Evolutionary conservation across 1,140 invertebrate species (phyloP).

Genomic region (Zaprionus nigranus): DNA sequence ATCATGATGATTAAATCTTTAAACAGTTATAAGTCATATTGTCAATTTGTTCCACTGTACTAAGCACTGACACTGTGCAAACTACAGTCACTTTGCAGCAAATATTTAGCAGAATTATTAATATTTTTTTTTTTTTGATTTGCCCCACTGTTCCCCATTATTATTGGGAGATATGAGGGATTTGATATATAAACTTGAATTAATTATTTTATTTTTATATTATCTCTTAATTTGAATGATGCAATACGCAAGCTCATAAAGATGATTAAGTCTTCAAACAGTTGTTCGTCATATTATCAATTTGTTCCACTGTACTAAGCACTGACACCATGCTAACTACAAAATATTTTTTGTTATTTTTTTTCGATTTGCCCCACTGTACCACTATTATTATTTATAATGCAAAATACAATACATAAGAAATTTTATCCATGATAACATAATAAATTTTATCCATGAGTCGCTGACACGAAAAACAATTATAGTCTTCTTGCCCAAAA

Average conservation of each 20-base stretch:
- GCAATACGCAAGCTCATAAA: background rate
- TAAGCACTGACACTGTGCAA: background rate
- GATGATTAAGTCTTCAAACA: background rate
- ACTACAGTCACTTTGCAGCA: background rate
- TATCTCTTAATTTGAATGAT: constrained; percentile 13
- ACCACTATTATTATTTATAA: background rate
- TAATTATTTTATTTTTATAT: too few species aligned
- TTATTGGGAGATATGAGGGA: too few species aligned
- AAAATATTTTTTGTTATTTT: too few species aligned
- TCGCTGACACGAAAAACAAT: too few species aligned
- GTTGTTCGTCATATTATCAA: background rate
- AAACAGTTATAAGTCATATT: background rate
- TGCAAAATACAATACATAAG: background rate
- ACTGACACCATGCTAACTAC: background rate
- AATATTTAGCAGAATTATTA: too few species aligned
- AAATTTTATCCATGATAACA: background rate
- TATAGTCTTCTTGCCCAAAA: background rate
- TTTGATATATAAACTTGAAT: too few species aligned
- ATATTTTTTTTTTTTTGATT: background rate
- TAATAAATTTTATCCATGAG: background rate
- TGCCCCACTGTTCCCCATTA: background rate
- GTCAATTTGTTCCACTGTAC: background rate
- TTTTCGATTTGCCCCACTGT: background rate
- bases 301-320: background rate
- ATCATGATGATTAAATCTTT: background rate